Evolutionary conservation across 2,888 invertebrate genomes (phyloP), one percentile per base, ranked within the genome.

Genomic region (Rhagium mordax): DNA sequence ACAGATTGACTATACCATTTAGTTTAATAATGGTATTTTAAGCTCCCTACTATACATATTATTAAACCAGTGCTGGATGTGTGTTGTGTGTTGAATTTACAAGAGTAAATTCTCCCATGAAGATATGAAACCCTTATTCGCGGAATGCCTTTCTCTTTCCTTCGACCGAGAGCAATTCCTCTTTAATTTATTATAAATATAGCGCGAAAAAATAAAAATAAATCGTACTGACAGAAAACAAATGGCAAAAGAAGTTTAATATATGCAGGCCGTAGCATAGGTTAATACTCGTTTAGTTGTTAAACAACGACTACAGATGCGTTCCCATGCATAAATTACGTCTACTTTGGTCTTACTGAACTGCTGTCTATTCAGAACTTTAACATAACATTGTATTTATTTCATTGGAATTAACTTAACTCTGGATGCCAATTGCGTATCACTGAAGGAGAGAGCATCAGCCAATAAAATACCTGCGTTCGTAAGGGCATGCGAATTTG

Each of bases 271-370:
- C 74, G 72, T 72, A 74, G 61, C 69, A 70, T 71, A 74, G 77
- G 78, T 74, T 79, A 80, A 75, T 76, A 80, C 77, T 80, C 79
- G 80, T 78, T 80, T 77, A 78, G 77, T 78, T 80, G 80, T 80
- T 79, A 77, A 79, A 78, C 80, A 79, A 78, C 77, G 79, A 74
- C 79, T 75, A 76, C 74, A 74, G 77, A 78, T 80, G 76, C 77
- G 79, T 80, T 80, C 80, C 79, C 80, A 80, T 79, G 76, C 80
- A 80, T 81, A 79, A 79, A 79, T 79, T 81, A 81, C 78, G 69
- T 72, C 76, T 67, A 74, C 76, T 79, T 79, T 79, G 73, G 78
- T 78, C 74, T 78, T 71, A 72, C 77, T 76, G 72, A 78, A 73
- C 74, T 78, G 78, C 75, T 75, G 76, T 78, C 78, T 76, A 77